Evolutionary conservation across 2,113 vertebrate genomes (phyloP), one percentile per base, ranked within the genome.

Genomic region (Callaeas wilsoni): DNA sequence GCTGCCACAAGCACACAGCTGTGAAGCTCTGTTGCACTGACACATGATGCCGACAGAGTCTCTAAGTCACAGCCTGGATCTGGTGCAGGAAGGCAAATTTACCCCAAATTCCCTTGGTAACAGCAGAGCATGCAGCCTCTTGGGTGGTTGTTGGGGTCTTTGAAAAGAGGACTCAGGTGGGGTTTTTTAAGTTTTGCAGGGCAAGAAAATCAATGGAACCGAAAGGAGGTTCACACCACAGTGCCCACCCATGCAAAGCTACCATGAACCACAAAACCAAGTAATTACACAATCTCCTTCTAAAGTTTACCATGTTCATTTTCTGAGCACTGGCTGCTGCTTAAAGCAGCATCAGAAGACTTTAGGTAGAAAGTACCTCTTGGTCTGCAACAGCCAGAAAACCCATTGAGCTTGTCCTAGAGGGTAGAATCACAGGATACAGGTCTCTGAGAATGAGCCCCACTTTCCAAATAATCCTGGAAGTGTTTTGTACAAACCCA

Each of bases 211-310:
- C 82, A 77, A 7, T 53, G 27, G 70, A 93, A 91, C 53, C 16
- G n/a, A 92, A 97, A 96, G 85, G 65, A 83, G 49, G 63, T 74
- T 96, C 71, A 77, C 53, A 68, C 69, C 87, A 62, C 79, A 80
- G 29, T 73, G 82, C 67, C 88, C 92, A 95, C 85, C 90, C 79
- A 46, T 95, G 85, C 55, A 86, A 83, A 97, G 62, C 42, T 90
- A 15, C 13, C 37, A 44, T 0, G 6, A 92, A 93, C 92, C 92
- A 88, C 94, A 94, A 93, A 94, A 44, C 53, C 85, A 93, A 75
- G 30, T 56, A 88, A 69, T 92, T 88, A 39, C 57, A 93, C 65
- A 79, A 52, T 19, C 77, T 84, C 27, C 49, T 84, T 81, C 70
- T 79, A 30, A 17, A 53, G 33, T 68, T 89, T 85, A 79, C 35